These are phyloP conservation scores for Aleiodes testaceus DNA, from an alignment of 2,888 invertebrate species.

Conservation along the genomic window DNA sequence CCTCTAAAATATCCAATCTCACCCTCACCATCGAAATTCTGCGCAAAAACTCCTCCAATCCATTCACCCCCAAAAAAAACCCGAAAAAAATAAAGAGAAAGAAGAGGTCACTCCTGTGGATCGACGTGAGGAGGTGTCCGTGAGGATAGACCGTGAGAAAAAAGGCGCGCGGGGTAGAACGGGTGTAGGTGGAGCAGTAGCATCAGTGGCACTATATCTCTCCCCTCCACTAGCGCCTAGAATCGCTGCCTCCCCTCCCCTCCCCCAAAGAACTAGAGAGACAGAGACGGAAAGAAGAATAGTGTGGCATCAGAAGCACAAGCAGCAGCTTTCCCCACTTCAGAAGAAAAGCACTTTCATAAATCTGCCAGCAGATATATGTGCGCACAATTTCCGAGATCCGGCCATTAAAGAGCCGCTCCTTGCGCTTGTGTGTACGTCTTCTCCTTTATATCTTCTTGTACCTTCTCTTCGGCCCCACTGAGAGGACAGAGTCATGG, in stretches of 20 bases:
- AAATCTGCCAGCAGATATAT: slow-evolving; percentile 92
- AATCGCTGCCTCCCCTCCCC: slow-evolving; percentile 72
- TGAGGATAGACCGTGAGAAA: slow-evolving; percentile 50
- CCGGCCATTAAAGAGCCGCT: slow-evolving; percentile 87
- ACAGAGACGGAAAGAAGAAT: slow-evolving; percentile 27
- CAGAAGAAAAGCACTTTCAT: slow-evolving; percentile 86
- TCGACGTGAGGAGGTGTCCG: slow-evolving; percentile 34
- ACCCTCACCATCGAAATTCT: no score
- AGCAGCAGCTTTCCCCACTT: slow-evolving; percentile 72
- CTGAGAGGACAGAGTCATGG: slow-evolving; percentile 3
- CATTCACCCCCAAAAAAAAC: no score
- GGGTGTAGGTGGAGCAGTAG: slow-evolving; percentile 39
- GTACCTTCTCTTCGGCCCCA: slow-evolving; percentile 52
- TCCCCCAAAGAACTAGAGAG: slow-evolving; percentile 3
- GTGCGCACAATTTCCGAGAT: slow-evolving; percentile 93
- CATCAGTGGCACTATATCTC: slow-evolving; percentile 46
- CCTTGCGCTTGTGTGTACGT: slow-evolving; percentile 57
- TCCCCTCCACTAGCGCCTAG: slow-evolving; percentile 48
- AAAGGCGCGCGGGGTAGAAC: slow-evolving; percentile 49
- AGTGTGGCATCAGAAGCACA: slow-evolving; percentile 32
- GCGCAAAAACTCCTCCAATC: no score
- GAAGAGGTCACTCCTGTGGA: slow-evolving; percentile 44
- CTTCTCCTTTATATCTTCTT: slow-evolving; percentile 41
- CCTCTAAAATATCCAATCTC: no score
- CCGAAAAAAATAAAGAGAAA: slow-evolving; percentile 47